Evolutionary conservation across 2,888 invertebrate genomes (phyloP).

Genomic region (Lochmaea crataegi): DNA sequence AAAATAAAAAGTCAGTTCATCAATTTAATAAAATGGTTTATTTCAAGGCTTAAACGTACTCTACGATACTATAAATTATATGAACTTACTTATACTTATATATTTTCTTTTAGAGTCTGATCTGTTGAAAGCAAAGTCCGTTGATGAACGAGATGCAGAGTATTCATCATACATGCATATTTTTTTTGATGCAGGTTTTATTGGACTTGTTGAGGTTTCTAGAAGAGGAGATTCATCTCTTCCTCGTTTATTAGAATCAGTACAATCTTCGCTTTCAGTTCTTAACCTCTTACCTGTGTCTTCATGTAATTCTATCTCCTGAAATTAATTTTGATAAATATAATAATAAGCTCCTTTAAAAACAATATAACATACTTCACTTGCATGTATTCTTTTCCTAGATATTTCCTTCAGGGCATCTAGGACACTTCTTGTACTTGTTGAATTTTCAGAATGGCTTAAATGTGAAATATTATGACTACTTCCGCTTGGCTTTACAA

Average conservation of each 20-base stretch:
- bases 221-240: slow-evolving; percentile 47
- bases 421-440: slow-evolving; percentile 66
- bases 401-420: slow-evolving; percentile 71
- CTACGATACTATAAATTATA: too few relatives aligned
- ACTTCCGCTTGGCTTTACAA: slow-evolving; percentile 44
- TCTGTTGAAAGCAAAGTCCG: slow-evolving; percentile 45
- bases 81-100: slow-evolving; percentile 48
- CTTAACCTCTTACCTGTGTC: slow-evolving; percentile 54
- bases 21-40: too few relatives aligned
- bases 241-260: slow-evolving; percentile 49
- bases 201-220: slow-evolving; percentile 41
- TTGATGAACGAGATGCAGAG: slow-evolving; percentile 59
- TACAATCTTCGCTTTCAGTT: slow-evolving; percentile 47
- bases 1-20: too few relatives aligned
- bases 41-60: too few relatives aligned
- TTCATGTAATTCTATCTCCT: slow-evolving; percentile 51
- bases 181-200: slow-evolving; percentile 50
- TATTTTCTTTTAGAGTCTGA: slow-evolving; percentile 50
- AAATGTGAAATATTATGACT: slow-evolving; percentile 19
- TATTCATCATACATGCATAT: slow-evolving; percentile 59
- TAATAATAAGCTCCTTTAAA: background rate
- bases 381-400: slow-evolving; percentile 68
- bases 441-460: slow-evolving; percentile 30
- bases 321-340: slow-evolving; percentile 29
- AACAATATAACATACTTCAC: slow-evolving; percentile 54